These are phyloP conservation scores for Bruchidius siliquastri DNA, from an alignment of 2,888 invertebrate genomes.

Conservation along the genomic window DNA sequence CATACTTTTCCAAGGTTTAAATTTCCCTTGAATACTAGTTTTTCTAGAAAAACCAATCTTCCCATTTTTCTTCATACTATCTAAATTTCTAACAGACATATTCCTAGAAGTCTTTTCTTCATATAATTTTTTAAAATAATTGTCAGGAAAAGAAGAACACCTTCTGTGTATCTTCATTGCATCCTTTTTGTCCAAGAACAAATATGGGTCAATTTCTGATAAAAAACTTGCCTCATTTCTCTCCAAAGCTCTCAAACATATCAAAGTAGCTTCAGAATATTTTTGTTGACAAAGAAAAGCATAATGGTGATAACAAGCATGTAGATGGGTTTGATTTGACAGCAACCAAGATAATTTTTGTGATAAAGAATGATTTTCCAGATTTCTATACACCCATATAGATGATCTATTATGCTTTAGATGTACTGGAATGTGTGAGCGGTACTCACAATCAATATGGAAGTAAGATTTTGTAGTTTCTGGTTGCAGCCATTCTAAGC, in stretches of 20 bases:
- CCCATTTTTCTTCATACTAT: slow-evolving; percentile 8
- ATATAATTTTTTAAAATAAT: slow-evolving; percentile 34
- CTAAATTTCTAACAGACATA: slow-evolving; percentile 15
- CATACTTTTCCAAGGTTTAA: slow-evolving; percentile 47
- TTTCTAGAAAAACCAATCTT: slow-evolving; percentile 1
- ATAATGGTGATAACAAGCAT: slow-evolving; percentile 53
- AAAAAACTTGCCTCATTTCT: slow-evolving; percentile 57
- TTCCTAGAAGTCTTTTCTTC: slow-evolving; percentile 14
- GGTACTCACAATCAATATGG: slow-evolving; percentile 45
- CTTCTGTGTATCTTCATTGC: slow-evolving; percentile 51
- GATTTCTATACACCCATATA: slow-evolving; percentile 52
- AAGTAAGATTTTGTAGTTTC: slow-evolving; percentile 51
- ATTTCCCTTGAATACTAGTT: slow-evolving; percentile 33
- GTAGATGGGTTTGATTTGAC: slow-evolving; percentile 57
- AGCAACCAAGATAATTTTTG: slow-evolving; percentile 59
- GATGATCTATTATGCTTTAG: slow-evolving; percentile 51
- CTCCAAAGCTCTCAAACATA: slow-evolving; percentile 61
- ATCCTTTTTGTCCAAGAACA: slow-evolving; percentile 43
- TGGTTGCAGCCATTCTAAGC: slow-evolving; percentile 58
- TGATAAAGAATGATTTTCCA: slow-evolving; percentile 55
- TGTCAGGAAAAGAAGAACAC: slow-evolving; percentile 55
- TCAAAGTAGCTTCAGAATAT: slow-evolving; percentile 57
- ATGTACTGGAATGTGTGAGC: slow-evolving; percentile 45
- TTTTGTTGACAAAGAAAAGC: slow-evolving; percentile 58
- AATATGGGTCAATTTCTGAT: slow-evolving; percentile 57